Conservation (phyloP, 2,888 invertebrate species). For the Xanthia togata region DNA sequence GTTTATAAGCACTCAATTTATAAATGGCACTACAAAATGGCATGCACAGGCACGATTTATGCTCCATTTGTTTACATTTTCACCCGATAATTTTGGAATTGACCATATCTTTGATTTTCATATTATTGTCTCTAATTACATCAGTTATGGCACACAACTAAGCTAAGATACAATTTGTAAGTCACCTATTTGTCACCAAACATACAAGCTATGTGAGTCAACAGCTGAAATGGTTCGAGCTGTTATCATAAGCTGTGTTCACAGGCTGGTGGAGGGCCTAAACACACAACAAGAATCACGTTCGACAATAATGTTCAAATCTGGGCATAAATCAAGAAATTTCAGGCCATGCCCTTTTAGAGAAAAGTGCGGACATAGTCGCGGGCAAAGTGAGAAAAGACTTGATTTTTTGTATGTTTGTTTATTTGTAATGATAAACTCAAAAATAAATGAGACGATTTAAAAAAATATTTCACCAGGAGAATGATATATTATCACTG, state of each 20-base stretch:
- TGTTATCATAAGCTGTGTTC: not conserved
- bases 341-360: not conserved
- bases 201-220: constrained; percentile 20
- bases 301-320: constrained; percentile 1
- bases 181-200: constrained; percentile 8
- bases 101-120: not conserved
- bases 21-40: not conserved
- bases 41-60: not conserved
- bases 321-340: not conserved
- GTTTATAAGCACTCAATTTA: not conserved
- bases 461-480: no score
- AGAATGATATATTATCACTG: no score
- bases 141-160: not conserved
- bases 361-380: no score
- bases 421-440: no score
- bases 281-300: constrained; percentile 33
- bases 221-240: constrained; percentile 4
- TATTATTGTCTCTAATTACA: not conserved
- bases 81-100: not conserved
- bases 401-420: no score
- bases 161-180: not conserved
- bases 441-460: no score
- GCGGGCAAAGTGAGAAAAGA: no score
- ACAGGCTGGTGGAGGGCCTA: constrained; percentile 9
- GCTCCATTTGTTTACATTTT: not conserved